Evolutionary conservation across 2,888 invertebrate genomes (phyloP).

Genomic region (Gymnocheta viridis): DNA sequence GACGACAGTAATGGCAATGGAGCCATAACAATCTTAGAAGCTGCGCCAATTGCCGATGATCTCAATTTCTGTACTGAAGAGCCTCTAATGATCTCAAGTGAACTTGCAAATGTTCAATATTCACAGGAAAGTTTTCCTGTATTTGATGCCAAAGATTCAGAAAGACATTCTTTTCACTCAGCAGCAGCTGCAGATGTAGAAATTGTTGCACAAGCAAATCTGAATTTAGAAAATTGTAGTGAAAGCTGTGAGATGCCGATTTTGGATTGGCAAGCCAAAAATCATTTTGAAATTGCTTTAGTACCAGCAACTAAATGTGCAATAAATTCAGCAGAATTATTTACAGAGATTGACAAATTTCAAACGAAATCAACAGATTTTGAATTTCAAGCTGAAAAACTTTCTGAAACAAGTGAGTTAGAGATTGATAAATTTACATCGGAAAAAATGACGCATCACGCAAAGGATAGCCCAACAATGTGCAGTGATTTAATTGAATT

Average conservation of each 20-base stretch:
- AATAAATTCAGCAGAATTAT: background rate
- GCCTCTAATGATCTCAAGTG: conserved; percentile 10
- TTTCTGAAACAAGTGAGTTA: background rate
- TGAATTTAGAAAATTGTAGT: background rate
- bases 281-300: background rate
- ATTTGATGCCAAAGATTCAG: background rate
- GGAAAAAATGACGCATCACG: background rate
- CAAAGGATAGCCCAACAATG: background rate
- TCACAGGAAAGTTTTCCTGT: background rate
- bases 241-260: background rate
- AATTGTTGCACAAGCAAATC: background rate
- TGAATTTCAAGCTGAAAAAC: background rate
- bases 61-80: conserved; percentile 2
- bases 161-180: background rate
- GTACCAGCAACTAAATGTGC: background rate
- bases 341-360: background rate
- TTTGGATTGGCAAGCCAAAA: background rate
- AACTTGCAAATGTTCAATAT: conserved; percentile 34
- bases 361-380: background rate
- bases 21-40: conserved; percentile 9
- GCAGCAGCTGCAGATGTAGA: background rate
- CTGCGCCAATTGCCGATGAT: conserved; percentile 20
- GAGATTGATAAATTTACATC: too few species aligned
- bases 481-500: background rate
- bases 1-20: background rate